A percentile compares a stretch with the other conserved stretches of the same genome.
Evolutionary conservation across 2,113 vertebrate genomes (phyloP).

Genomic region (Ondatra zibethicus): DNA sequence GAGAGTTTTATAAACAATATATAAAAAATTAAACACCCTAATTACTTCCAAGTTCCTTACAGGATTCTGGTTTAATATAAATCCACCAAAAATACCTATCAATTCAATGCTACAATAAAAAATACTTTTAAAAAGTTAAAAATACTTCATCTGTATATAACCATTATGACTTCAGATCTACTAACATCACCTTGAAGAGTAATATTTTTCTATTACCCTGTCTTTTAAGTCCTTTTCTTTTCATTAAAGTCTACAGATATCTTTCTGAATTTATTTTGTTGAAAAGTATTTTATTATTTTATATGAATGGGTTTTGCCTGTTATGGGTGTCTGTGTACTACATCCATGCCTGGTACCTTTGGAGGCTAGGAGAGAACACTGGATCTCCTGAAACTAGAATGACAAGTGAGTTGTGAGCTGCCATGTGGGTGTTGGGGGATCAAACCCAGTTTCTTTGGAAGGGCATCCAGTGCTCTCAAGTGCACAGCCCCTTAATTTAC

Average conservation of each 20-base stretch:
- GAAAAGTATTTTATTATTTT: not conserved
- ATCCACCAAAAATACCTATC: not conserved
- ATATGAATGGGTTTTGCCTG: not conserved
- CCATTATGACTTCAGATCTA: constrained; percentile 44
- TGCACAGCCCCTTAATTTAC: not conserved
- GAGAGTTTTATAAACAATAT: constrained; percentile 68
- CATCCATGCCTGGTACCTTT: too few relatives aligned
- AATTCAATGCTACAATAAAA: constrained; percentile 52
- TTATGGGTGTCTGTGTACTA: not conserved
- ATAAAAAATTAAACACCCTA: constrained; percentile 70
- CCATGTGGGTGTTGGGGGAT: not conserved
- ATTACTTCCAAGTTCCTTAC: constrained; percentile 76
- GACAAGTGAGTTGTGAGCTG: not conserved
- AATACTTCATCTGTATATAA: constrained; percentile 30
- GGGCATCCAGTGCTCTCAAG: not conserved
- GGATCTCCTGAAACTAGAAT: not conserved
- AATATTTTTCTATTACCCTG: constrained; percentile 25
- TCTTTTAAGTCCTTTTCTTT: constrained; percentile 24
- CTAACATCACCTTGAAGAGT: constrained; percentile 48
- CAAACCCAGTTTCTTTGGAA: not conserved
- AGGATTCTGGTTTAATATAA: constrained; percentile 61
- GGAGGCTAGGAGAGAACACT: not conserved
- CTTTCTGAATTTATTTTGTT: constrained; percentile 25
- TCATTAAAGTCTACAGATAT: not conserved
- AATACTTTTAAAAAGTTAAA: constrained; percentile 41